Percentiles rank a stretch among this genome's conserved stretches.
These are phyloP conservation scores for Penaeus japonicus DNA, from an alignment of 1,140 invertebrate species.

Conservation along the genomic window DNA sequence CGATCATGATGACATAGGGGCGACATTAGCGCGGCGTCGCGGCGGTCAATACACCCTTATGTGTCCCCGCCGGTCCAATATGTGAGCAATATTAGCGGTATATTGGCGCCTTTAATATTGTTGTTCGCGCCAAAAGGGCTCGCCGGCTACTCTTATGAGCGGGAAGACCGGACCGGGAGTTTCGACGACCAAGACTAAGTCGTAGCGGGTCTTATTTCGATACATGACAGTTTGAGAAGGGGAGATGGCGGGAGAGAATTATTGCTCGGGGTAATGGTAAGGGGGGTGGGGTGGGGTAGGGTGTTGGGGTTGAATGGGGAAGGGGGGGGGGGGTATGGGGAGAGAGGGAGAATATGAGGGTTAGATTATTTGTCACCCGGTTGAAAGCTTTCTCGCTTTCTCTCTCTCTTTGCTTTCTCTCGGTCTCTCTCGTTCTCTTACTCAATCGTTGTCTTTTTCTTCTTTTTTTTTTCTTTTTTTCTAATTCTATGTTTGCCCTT, in stretches of 20 bases:
- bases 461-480: not conserved
- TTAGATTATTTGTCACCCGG: not conserved
- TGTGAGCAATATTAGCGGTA: conserved; percentile 56
- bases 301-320: not conserved
- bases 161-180: not conserved
- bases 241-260: not conserved
- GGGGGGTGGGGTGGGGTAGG: not conserved
- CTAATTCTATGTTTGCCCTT: not conserved
- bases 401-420: not conserved
- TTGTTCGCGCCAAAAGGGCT: conserved; percentile 54
- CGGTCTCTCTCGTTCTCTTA: not conserved
- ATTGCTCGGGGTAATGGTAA: not conserved
- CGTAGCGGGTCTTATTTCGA: not conserved
- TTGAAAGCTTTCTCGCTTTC: not conserved
- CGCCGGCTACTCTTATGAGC: conserved; percentile 39
- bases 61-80: conserved; percentile 29
- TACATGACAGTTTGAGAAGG: not conserved
- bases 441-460: not conserved
- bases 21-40: not conserved
- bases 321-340: not conserved
- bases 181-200: not conserved
- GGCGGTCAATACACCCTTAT: conserved; percentile 15
- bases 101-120: conserved; percentile 56
- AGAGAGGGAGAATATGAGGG: not conserved
- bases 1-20: not conserved